Percentiles rank a stretch among this genome's conserved stretches.
These are phyloP conservation scores for Myiotriccus ornatus DNA, from an alignment of 2,797 vertebrate genomes.

Conservation along the genomic window DNA sequence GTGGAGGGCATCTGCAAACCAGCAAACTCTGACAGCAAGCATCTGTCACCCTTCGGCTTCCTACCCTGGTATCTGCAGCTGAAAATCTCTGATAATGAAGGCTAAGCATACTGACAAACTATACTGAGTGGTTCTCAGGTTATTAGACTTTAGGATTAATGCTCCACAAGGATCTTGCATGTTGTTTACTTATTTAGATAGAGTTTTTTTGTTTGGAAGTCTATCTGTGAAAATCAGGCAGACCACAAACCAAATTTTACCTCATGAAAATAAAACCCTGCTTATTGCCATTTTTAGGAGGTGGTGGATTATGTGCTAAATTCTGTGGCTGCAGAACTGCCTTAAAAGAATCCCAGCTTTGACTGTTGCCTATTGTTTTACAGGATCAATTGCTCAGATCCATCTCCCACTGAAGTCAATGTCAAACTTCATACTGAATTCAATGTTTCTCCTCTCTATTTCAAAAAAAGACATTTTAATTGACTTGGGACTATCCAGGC, in stretches of 20 bases:
- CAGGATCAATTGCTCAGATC: not conserved
- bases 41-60: not conserved
- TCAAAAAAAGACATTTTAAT: constrained; percentile 3
- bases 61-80: not conserved
- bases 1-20: not conserved
- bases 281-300: not conserved
- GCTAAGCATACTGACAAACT: not conserved
- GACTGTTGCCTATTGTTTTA: not conserved
- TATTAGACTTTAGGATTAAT: constrained; percentile 11
- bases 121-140: not conserved
- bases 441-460: constrained; percentile 1
- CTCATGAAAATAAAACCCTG: not conserved
- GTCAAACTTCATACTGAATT: not conserved
- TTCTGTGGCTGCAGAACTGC: not conserved
- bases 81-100: constrained; percentile 10
- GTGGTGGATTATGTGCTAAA: not conserved
- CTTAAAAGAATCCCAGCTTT: not conserved
- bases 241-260: not conserved
- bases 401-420: not conserved
- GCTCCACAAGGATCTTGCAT: not conserved
- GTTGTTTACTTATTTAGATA: not conserved
- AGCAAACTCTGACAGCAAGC: not conserved
- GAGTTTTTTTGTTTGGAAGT: not conserved
- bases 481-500: not conserved
- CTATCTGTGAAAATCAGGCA: not conserved